Base-by-base conservation (phyloP, 2,888 invertebrate genomes). In the Rapana venosa region DNA sequence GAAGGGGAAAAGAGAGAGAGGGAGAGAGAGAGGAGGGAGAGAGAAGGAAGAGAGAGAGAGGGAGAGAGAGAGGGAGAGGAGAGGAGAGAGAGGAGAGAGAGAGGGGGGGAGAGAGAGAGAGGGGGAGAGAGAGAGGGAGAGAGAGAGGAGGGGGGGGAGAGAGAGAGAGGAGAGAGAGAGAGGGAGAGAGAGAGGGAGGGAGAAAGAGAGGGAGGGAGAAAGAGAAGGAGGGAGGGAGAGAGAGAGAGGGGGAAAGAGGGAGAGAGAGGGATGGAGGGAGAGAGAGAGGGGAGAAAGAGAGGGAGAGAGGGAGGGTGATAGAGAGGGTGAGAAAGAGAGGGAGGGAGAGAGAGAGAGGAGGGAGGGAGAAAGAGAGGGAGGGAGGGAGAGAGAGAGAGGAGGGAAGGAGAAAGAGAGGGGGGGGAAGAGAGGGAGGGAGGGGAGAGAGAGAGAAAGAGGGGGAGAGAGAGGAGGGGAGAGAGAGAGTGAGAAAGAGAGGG, bases 111-210 rank as follows among this genome's bases (percentile, higher is more conserved):
- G 8, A 22, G 70, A 22, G 70, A 15, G 70, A 15, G 70, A 70
- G 70, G 70, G 26, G 22, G 26, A 26, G 22, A 5, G 70, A 5
- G 8, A 70, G 70, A 70, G 79, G 32, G 79, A 79, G 79, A 79
- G 79, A 79, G 79, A 79, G 79, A 79, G 79, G 32, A 32, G 30
- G 79, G 30, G 30, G 22, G 79, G 11, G 79, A 32, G 32, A 32
- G 79, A 32, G 32, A 32, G 79, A 32, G 79, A 32, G 32, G 11
- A 22, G 22, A 22, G 22, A 22, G n/a, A 26, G n/a, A 26, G 26
- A 26, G 30, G 8, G 79, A 81, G 81, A 81, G 36, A 79, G 81
- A 83, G 83, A 83, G 83, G 47, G 83, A 83, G 36, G 47, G 83
- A 83, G 47, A 83, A 20, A 36, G 81, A 81, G 36, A 81, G 81